Evolutionary conservation across 1,140 invertebrate species (phyloP), one percentile per base, ranked within the genome.

Genomic region (Pseudomyrmex dendroicus): DNA sequence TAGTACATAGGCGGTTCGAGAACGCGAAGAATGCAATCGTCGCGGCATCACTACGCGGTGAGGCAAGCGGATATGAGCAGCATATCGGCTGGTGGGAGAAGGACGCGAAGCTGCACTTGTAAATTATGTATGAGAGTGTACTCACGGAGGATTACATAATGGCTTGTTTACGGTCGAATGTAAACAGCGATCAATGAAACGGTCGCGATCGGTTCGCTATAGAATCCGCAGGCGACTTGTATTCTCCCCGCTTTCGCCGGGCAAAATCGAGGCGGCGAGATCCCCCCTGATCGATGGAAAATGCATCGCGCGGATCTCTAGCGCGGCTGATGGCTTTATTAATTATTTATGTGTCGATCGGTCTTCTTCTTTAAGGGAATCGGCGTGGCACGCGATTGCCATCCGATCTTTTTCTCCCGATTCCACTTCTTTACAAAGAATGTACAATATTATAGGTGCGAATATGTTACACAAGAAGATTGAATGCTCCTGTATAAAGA

Each of bases 131-230:
- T 88, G 88, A 90, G 90, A 90, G 86, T 90, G 87, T 90, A 86
- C 85, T 90, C 88, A 57, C 68, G 82, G 83, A 54, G 74, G 80
- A 91, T 92, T 92, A 89, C 89, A 86, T 91, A 92, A 92, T 89
- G 83, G 83, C 90, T 91, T 91, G 90, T 92, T 92, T 92, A 91
- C 90, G 90, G 86, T 88, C 85, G 86, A 86, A 89, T 86, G 90
- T 92, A 92, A 92, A 91, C 90, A 90, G 83, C 90, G 86, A 92
- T 91, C 90, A 91, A 91, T 89, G 90, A 82, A 87, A 83, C 80
- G 62, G 48, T 56, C 50, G 35, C 84, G 73, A 78, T 88, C 77
- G 73, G 52, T 52, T 87, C 76, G 57, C 59, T 56, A 48, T 63
- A 70, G 63, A 52, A 67, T 77, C 48, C 57, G n/a, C 50, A 17